Evolutionary conservation across 92 coral and sea anemone genomes (phyloP).

Genomic region (Phenganax stokvisi): DNA sequence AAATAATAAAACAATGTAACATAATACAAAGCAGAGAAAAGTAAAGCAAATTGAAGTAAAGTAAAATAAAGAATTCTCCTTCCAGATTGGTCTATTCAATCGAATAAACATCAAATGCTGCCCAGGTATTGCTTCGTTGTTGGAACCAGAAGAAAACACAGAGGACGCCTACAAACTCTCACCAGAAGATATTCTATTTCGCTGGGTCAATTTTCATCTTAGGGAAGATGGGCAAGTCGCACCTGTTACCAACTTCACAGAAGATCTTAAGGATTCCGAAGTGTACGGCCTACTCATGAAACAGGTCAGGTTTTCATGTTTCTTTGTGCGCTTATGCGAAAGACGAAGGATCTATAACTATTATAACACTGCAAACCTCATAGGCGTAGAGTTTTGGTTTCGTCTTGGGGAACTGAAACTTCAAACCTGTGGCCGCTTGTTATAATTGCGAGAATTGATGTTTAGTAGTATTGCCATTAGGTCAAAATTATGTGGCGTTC

Average conservation of each 20-base stretch:
- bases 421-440: no score
- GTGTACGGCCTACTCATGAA: conserved; percentile 80
- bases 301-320: conserved; percentile 43
- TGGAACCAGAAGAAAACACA: conserved; percentile 69
- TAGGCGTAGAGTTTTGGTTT: no score
- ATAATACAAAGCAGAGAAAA: neutral
- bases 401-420: no score
- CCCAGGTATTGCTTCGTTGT: conserved; percentile 76
- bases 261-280: conserved; percentile 78
- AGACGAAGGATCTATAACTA: neutral
- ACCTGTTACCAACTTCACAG: conserved; percentile 64
- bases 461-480: no score
- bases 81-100: conserved; percentile 80
- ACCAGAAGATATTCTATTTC: conserved; percentile 74
- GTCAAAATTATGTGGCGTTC: no score
- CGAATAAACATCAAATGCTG: conserved; percentile 67
- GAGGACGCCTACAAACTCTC: conserved; percentile 68
- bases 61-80: neutral
- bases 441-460: no score
- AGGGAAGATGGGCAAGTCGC: conserved; percentile 73
- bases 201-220: conserved; percentile 92
- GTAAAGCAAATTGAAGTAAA: neutral
- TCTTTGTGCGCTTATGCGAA: neutral
- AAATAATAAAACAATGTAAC: neutral
- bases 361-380: no score